Percentiles rank a stretch among this genome's conserved stretches.
Conservation (phyloP, 2,113 vertebrate species). For the Eurystomus gularis region DNA sequence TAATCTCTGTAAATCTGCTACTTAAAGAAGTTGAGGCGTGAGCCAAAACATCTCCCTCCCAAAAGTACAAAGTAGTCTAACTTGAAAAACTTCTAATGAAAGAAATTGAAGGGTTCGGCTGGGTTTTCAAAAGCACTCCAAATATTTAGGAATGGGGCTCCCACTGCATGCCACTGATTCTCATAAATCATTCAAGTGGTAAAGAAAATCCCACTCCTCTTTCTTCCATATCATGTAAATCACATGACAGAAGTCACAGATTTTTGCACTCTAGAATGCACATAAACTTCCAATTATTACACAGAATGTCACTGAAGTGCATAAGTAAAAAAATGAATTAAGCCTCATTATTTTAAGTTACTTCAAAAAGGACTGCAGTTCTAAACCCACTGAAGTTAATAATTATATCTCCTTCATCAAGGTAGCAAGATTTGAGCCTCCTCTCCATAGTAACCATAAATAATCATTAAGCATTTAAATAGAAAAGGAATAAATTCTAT, state of each 20-base stretch:
- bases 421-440: not conserved
- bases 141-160: not conserved
- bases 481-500: not conserved
- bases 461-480: not conserved
- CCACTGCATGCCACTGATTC: not conserved
- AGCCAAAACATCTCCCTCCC: not conserved
- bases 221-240: not conserved
- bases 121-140: slow-evolving; percentile 29
- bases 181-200: not conserved
- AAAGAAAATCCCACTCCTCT: not conserved
- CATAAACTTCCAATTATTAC: not conserved
- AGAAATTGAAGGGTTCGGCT: not conserved
- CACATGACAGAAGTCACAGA: not conserved
- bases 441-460: not conserved
- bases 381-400: not conserved
- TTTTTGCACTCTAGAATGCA: not conserved
- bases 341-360: not conserved
- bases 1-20: not conserved
- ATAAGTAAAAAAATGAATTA: not conserved
- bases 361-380: not conserved
- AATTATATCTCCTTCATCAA: not conserved
- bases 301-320: not conserved
- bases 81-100: not conserved
- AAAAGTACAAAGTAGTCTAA: not conserved
- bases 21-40: not conserved